Evolutionary conservation across 2,888 invertebrate genomes (phyloP).

Genomic region (Amblyjoppa proteus): DNA sequence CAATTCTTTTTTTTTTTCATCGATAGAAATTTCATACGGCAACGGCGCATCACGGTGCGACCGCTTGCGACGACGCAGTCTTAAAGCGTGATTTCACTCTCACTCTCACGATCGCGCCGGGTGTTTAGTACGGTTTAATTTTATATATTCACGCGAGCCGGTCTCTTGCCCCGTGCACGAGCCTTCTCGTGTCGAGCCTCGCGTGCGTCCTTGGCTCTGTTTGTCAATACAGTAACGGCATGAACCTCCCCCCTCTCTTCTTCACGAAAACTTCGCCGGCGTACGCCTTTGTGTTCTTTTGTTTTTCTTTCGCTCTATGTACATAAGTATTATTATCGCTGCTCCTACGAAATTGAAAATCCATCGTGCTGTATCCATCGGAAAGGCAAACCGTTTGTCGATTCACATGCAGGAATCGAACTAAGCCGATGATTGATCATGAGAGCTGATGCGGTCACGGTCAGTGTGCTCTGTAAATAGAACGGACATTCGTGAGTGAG

Average conservation of each 20-base stretch:
- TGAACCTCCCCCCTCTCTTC: neutral
- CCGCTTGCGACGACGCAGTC: constrained; percentile 40
- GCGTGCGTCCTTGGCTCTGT: constrained; percentile 63
- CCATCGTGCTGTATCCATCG: neutral
- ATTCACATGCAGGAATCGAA: constrained; percentile 59
- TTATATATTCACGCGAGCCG: constrained; percentile 66
- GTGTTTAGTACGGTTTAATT: constrained; percentile 63
- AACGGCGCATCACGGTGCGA: neutral
- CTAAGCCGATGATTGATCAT: constrained; percentile 66
- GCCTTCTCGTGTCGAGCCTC: constrained; percentile 34
- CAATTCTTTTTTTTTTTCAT: neutral
- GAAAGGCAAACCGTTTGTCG: neutral
- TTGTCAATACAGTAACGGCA: constrained; percentile 55
- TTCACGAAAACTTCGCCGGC: constrained; percentile 11
- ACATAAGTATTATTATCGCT: neutral
- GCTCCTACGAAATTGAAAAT: neutral
- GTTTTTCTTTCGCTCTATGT: neutral
- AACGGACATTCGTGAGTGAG: constrained; percentile 56
- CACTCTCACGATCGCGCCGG: constrained; percentile 46
- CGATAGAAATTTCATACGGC: neutral
- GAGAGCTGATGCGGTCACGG: constrained; percentile 67
- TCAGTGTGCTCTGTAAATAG: constrained; percentile 66
- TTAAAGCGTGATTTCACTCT: constrained; percentile 56
- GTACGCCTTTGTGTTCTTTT: neutral
- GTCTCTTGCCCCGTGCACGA: constrained; percentile 54